phyloP scores from a whole-genome alignment of 2,888 invertebrate genomes.

The Netelia melanura region DNA sequence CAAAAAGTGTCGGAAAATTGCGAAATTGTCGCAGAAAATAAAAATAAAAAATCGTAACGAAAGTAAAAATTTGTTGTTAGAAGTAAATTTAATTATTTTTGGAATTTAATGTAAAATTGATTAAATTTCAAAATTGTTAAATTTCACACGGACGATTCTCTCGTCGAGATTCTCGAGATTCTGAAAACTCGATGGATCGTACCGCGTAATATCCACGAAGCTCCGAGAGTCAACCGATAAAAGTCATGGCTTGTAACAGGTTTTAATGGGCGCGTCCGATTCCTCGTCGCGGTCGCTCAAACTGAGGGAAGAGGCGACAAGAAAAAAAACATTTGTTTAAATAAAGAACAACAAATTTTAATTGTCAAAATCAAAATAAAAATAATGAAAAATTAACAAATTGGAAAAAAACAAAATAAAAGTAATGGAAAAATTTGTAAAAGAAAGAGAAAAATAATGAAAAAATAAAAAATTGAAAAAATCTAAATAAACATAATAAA shows the following conservation, averaged over 20 bases:
- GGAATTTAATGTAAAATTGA: neutral
- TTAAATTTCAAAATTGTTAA: neutral
- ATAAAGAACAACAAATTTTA: no score
- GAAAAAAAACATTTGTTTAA: neutral
- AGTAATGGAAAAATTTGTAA: no score
- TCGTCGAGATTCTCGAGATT: neutral
- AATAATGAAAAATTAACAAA: neutral
- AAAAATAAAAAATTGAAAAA: neutral
- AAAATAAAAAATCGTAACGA: neutral
- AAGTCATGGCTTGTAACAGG: slow-evolving; percentile 28
- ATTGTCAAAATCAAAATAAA: no score
- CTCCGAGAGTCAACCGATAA: slow-evolving; percentile 15
- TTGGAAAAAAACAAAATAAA: neutral
- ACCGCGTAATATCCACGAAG: slow-evolving; percentile 9
- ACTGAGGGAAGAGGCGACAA: slow-evolving; percentile 20
- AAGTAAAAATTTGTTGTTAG: no score
- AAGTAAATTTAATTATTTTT: neutral
- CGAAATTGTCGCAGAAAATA: no score
- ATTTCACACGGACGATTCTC: neutral
- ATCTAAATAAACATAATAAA: neutral
- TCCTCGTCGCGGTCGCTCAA: slow-evolving; percentile 23
- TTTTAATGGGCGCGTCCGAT: slow-evolving; percentile 48
- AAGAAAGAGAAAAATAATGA: neutral
- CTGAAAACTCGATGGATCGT: slow-evolving; percentile 10
- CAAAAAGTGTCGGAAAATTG: no score